Evolutionary conservation across 2,113 vertebrate genomes (phyloP).

Genomic region (Aphelocoma coerulescens): DNA sequence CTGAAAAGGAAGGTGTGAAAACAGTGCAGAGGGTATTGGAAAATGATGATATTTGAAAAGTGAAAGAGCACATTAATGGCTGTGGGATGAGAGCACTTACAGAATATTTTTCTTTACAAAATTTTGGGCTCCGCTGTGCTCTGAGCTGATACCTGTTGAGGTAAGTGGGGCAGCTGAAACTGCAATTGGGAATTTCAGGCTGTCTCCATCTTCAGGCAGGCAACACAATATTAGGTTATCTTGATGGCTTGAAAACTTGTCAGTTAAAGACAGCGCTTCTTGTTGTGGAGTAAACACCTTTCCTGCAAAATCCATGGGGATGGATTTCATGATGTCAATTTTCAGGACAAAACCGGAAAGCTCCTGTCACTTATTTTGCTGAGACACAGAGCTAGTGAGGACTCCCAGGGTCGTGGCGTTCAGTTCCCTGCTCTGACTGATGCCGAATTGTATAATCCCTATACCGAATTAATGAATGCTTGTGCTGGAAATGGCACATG

Average conservation of each 20-base stretch:
- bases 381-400: not conserved
- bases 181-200: not conserved
- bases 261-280: not conserved
- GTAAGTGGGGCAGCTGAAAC: not conserved
- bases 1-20: not conserved
- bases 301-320: not conserved
- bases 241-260: not conserved
- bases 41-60: not conserved
- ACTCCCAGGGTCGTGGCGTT: not conserved
- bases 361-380: not conserved
- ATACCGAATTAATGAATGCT: not conserved
- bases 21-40: not conserved
- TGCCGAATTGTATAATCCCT: conserved; percentile 9
- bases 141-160: not conserved
- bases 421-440: not conserved
- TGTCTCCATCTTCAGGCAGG: not conserved
- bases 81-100: not conserved
- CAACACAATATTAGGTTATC: not conserved
- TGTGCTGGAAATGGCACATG: not conserved
- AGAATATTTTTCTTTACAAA: not conserved
- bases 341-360: not conserved
- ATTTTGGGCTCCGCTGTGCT: rapidly evolving
- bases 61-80: not conserved
- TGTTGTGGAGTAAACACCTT: not conserved
- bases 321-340: not conserved